Evolutionary conservation across 2,113 vertebrate species (phyloP).

Genomic region (Origma solitaria): DNA sequence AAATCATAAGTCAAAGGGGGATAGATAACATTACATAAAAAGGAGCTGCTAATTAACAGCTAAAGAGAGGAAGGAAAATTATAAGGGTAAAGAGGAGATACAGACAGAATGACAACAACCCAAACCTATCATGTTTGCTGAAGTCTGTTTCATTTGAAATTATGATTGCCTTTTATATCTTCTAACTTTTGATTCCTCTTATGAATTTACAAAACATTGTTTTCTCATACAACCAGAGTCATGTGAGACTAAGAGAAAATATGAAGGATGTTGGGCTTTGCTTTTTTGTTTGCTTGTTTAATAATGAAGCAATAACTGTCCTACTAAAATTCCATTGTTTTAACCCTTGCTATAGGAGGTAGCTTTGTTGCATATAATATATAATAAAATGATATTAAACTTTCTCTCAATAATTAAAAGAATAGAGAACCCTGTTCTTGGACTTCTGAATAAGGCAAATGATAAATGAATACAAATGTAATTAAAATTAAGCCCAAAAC

Average conservation of each 20-base stretch:
- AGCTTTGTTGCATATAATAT: not conserved
- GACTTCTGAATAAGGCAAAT: not conserved
- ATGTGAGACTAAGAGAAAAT: not conserved
- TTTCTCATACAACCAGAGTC: not conserved
- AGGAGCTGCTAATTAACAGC: not conserved
- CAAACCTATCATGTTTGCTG: not conserved
- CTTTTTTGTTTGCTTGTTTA: not conserved
- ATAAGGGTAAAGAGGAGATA: not conserved
- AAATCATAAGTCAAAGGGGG: not conserved
- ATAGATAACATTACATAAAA: not conserved
- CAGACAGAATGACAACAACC: not conserved
- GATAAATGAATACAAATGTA: not conserved
- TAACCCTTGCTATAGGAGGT: not conserved
- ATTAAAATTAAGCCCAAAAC: not conserved
- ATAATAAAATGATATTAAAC: not conserved
- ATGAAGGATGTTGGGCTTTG: rapidly evolving
- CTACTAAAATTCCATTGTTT: not conserved
- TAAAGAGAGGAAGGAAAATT: not conserved
- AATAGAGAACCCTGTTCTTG: not conserved
- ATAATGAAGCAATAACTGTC: not conserved
- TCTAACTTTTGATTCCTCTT: not conserved
- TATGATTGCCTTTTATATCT: not conserved
- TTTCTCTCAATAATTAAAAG: not conserved
- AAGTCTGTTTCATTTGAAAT: not conserved
- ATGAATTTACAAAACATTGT: not conserved